Base-by-base conservation (phyloP, 2,113 vertebrate species). In the Formicarius rufipectus region DNA sequence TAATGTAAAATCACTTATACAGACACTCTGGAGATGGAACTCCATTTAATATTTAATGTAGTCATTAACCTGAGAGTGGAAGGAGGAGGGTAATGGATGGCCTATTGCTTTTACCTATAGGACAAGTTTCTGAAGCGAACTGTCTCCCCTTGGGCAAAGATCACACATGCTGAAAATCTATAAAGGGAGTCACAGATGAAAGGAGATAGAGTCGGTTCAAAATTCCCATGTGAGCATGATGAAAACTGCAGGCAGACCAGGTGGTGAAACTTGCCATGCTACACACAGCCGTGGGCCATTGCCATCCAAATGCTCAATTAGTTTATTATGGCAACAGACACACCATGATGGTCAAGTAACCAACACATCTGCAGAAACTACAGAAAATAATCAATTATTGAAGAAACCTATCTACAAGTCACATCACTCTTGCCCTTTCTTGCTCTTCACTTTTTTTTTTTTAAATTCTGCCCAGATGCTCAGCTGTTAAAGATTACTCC, bases 11-110 rank as follows among this genome's bases (percentile, higher is more conserved):
- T 98, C 96, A 97, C 97, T 98, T 97, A 97, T 76, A 91, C 45
- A 96, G 90, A 93, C 96, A 97, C 96, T 96, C 96, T 96, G 85
- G 96, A 98, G 98, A 98, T 82, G 47, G 96, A 97, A 97, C 92
- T 92, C 84, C 4, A 0, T 96, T 98, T 97, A 98, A 98, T 98
- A 98, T 97, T 98, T 98, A 97, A 98, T 97, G 95, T 77, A 95
- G 98, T 98, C 97, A 98, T 98, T 98, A 98, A 97, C 97, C 97
- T 97, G 94, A 97, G 95, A 97, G 95, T 86, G 72, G 86, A 86
- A 97, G 87, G 45, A 85, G 97, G 94, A 94, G 67, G 71, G 85
- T 98, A 98, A 98, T 98, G 96, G 97, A 98, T 91, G 96, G 90
- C 75, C 93, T 96, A 85, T 81, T 96, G 92, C 93, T 87, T 97